These are phyloP conservation scores for Agrypnia vestita DNA, from an alignment of 1,140 invertebrate species.

Conservation along the genomic window DNA sequence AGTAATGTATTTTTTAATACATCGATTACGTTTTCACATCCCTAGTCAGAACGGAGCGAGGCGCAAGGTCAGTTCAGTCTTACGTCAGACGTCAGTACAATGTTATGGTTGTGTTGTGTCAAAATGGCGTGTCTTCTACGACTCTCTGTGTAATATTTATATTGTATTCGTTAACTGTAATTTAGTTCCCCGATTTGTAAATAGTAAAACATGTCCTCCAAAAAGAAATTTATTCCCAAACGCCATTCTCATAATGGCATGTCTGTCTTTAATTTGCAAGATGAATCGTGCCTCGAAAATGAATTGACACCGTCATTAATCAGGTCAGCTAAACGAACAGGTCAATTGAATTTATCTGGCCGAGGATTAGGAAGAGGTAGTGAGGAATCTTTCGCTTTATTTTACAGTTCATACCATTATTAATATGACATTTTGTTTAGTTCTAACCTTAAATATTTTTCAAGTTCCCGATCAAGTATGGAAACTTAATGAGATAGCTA, in stretches of 20 bases:
- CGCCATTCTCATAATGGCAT: constrained; percentile 17
- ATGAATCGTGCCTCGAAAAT: constrained; percentile 78
- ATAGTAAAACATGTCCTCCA: constrained; percentile 25
- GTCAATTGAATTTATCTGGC: constrained; percentile 85
- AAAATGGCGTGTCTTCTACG: constrained; percentile 43
- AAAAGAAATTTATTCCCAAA: constrained; percentile 27
- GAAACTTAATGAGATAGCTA: constrained; percentile 83
- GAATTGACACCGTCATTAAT: constrained; percentile 80
- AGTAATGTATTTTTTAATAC: too few species aligned
- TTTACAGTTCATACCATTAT: neutral
- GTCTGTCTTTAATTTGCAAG: constrained; percentile 81
- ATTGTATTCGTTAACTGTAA: constrained; percentile 20
- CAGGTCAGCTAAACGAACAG: constrained; percentile 84
- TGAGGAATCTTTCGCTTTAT: constrained; percentile 18
- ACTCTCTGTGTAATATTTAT: neutral
- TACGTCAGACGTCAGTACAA: constrained; percentile 29
- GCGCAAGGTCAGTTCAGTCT: constrained; percentile 39
- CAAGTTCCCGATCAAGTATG: constrained; percentile 88
- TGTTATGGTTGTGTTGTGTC: constrained; percentile 32
- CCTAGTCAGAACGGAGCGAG: neutral
- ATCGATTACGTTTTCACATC: neutral
- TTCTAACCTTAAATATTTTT: constrained; percentile 47
- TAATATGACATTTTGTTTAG: neutral
- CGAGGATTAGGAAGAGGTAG: constrained; percentile 82
- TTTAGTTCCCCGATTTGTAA: constrained; percentile 7